These are phyloP conservation scores for Neotragus moschatus DNA, from an alignment of 2,113 vertebrate genomes.

Conservation along the genomic window DNA sequence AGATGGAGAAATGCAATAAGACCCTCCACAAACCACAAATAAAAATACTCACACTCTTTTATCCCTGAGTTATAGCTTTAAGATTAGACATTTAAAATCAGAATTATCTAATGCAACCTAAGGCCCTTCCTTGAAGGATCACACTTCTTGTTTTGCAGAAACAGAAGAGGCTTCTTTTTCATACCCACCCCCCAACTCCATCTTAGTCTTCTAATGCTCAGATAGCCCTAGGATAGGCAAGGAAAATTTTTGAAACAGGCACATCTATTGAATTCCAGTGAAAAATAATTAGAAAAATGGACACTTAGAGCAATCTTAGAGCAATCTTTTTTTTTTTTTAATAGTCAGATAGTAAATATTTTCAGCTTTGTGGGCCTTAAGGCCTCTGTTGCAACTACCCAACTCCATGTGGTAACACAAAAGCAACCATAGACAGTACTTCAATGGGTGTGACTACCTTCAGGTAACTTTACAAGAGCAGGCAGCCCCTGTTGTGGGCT, in stretches of 20 bases:
- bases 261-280: not conserved
- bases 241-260: not conserved
- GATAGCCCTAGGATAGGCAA: not conserved
- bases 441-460: not conserved
- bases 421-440: not conserved
- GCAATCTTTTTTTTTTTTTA: not conserved
- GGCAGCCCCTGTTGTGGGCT: not conserved
- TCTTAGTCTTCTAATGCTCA: not conserved
- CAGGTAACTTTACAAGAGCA: not conserved
- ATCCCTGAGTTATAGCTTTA: constrained; percentile 31
- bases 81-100: constrained; percentile 57
- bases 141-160: not conserved
- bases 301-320: not conserved
- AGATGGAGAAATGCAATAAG: constrained; percentile 33
- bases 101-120: constrained; percentile 38
- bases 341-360: not conserved
- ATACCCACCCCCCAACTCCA: fast-evolving
- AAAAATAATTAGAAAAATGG: not conserved
- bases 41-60: constrained; percentile 25
- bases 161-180: not conserved
- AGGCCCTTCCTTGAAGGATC: not conserved
- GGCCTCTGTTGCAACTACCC: not conserved
- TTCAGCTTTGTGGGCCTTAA: not conserved
- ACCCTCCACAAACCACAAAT: constrained; percentile 44
- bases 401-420: not conserved